Conservation (phyloP, 2,797 vertebrate genomes). For the Melanitta fusca region DNA sequence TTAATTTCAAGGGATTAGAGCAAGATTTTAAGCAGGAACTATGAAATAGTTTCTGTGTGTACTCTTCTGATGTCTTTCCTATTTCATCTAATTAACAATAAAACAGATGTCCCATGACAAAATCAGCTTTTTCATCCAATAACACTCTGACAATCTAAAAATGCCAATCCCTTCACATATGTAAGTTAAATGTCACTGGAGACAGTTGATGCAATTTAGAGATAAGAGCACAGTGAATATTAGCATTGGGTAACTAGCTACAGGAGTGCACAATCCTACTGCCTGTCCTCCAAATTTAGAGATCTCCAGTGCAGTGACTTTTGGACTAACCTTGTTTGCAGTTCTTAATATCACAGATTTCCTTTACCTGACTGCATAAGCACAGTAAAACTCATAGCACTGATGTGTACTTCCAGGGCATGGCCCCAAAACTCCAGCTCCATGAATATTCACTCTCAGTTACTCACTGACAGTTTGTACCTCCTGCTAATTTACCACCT, state of each 20-base stretch:
- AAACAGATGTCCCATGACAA: constrained; percentile 80
- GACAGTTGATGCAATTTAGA: constrained; percentile 75
- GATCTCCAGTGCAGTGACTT: neutral
- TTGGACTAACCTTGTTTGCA: neutral
- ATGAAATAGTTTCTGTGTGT: constrained; percentile 71
- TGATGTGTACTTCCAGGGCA: accelerated
- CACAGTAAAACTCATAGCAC: neutral
- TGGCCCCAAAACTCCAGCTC: neutral
- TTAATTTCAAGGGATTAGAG: constrained; percentile 73
- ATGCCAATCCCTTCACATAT: constrained; percentile 77
- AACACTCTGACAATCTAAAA: constrained; percentile 77
- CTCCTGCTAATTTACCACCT: neutral
- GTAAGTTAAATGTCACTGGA: constrained; percentile 81
- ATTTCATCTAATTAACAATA: constrained; percentile 82
- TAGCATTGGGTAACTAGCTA: constrained; percentile 70
- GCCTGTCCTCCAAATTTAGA: neutral
- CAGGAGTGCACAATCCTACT: neutral
- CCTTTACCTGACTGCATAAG: neutral
- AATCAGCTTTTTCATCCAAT: constrained; percentile 75
- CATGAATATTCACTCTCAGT: neutral
- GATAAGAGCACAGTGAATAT: constrained; percentile 76
- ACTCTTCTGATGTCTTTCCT: constrained; percentile 72
- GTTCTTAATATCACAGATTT: neutral
- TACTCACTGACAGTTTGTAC: neutral
- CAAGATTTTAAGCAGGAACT: constrained; percentile 69